Evolutionary conservation across 2,797 vertebrate genomes (phyloP).

Genomic region (Paramormyrops hopkinsi): DNA sequence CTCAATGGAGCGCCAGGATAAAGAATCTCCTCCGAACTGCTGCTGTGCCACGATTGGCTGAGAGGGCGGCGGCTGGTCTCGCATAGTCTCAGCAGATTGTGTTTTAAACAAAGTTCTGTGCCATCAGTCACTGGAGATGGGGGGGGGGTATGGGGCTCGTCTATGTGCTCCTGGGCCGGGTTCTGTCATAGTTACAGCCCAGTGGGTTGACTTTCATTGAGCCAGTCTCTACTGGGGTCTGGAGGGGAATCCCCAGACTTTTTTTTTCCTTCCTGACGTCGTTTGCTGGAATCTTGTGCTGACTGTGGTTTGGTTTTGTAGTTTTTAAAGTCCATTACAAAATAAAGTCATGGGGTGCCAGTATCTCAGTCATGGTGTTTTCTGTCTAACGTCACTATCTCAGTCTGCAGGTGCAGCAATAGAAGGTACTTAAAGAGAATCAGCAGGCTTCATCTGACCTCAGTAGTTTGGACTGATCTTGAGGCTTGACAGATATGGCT

Average conservation of each 20-base stretch:
- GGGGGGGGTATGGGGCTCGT: not conserved
- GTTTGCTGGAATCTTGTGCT: not conserved
- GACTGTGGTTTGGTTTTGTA: not conserved
- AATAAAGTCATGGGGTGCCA: not conserved
- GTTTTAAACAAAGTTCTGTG: not conserved
- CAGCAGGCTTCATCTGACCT: not conserved
- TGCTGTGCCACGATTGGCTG: not conserved
- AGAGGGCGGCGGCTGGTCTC: not conserved
- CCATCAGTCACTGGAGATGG: not conserved
- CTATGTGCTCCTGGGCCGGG: not conserved
- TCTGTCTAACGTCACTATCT: not conserved
- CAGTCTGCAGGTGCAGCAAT: not conserved
- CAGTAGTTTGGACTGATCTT: not conserved
- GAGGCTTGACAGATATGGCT: not conserved
- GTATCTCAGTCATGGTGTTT: not conserved
- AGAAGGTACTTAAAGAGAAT: not conserved
- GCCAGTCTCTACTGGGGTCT: not conserved
- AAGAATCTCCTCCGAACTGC: not conserved
- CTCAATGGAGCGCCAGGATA: not conserved
- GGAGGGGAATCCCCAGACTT: not conserved
- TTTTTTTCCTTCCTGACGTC: not conserved
- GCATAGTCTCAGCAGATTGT: not conserved
- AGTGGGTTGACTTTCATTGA: not conserved
- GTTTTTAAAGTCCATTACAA: not conserved
- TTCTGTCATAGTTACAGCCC: not conserved